These are phyloP conservation scores for Lagria hirta DNA, from an alignment of 2,888 invertebrate species.

Conservation along the genomic window DNA sequence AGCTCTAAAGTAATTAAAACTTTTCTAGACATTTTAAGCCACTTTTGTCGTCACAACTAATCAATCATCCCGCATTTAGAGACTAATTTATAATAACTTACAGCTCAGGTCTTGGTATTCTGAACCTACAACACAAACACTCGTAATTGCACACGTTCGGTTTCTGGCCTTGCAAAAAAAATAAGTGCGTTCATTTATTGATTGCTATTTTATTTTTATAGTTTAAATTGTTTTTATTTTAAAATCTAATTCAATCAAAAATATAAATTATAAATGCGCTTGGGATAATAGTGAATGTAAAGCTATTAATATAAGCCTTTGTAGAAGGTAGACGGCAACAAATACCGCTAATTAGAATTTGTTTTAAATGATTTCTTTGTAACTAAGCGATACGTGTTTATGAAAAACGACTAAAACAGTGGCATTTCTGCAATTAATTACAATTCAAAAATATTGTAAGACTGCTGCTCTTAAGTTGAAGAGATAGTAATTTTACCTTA, in stretches of 20 bases:
- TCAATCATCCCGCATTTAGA: too few relatives aligned
- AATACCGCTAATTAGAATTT: constrained; percentile 35
- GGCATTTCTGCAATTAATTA: constrained; percentile 23
- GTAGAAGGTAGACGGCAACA: constrained; percentile 34
- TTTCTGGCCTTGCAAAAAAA: too few relatives aligned
- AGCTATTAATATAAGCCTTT: constrained; percentile 22
- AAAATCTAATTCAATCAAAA: neutral
- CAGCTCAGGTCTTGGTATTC: too few relatives aligned
- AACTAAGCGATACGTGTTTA: constrained; percentile 15
- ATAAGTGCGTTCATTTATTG: neutral
- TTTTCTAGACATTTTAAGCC: too few relatives aligned
- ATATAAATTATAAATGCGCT: neutral
- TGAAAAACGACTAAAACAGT: constrained; percentile 18
- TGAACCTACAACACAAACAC: too few relatives aligned
- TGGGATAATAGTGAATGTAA: constrained; percentile 7
- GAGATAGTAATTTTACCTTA: too few relatives aligned
- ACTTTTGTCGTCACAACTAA: too few relatives aligned
- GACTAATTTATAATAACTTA: too few relatives aligned
- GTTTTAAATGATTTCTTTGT: constrained; percentile 19
- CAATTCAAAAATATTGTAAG: constrained; percentile 16
- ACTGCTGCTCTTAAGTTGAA: too few relatives aligned
- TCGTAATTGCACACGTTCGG: too few relatives aligned
- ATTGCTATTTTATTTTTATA: constrained; percentile 3
- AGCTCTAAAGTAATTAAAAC: too few relatives aligned
- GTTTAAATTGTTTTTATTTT: neutral